Percentiles rank a stretch among this genome's conserved stretches.
These are phyloP conservation scores for Syngnathus typhle DNA, from an alignment of 2,113 vertebrate genomes.

Conservation along the genomic window DNA sequence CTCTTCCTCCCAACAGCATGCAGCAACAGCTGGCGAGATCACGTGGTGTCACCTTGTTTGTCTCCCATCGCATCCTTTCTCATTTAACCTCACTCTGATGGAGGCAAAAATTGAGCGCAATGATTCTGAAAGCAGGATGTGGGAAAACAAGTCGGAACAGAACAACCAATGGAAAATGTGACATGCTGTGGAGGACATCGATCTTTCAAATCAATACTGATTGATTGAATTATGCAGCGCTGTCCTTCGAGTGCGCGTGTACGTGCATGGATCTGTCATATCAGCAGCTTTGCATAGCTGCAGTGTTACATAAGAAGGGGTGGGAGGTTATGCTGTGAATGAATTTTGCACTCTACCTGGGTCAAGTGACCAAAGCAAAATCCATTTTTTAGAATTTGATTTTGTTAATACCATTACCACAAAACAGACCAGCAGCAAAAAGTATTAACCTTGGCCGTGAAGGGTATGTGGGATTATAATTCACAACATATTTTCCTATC, in stretches of 20 bases:
- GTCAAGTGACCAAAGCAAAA: slow-evolving; percentile 5
- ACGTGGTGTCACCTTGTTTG: slow-evolving; percentile 51
- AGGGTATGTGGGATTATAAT: too few relatives aligned
- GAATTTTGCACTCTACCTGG: slow-evolving; percentile 1
- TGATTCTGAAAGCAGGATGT: not conserved
- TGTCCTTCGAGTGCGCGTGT: slow-evolving; percentile 8
- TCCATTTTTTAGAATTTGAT: not conserved
- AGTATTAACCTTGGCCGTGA: not conserved
- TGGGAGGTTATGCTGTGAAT: slow-evolving; percentile 6
- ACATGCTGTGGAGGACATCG: slow-evolving; percentile 4
- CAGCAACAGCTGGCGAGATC: slow-evolving; percentile 68
- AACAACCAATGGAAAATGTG: not conserved
- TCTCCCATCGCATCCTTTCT: slow-evolving; percentile 9
- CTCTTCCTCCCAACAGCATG: slow-evolving; percentile 44
- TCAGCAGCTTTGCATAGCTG: slow-evolving; percentile 70
- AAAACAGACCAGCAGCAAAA: not conserved
- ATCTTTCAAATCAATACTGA: slow-evolving; percentile 20
- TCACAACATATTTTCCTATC: too few relatives aligned
- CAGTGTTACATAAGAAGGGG: slow-evolving; percentile 64
- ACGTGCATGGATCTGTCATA: slow-evolving; percentile 57
- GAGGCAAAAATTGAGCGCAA: not conserved
- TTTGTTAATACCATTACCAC: not conserved
- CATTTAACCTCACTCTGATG: not conserved
- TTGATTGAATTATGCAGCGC: slow-evolving; percentile 9
- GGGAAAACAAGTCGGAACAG: not conserved